Evolutionary conservation across 2,113 vertebrate genomes (phyloP), one percentile per base, ranked within the genome.

Genomic region (Percopsis transmontana): DNA sequence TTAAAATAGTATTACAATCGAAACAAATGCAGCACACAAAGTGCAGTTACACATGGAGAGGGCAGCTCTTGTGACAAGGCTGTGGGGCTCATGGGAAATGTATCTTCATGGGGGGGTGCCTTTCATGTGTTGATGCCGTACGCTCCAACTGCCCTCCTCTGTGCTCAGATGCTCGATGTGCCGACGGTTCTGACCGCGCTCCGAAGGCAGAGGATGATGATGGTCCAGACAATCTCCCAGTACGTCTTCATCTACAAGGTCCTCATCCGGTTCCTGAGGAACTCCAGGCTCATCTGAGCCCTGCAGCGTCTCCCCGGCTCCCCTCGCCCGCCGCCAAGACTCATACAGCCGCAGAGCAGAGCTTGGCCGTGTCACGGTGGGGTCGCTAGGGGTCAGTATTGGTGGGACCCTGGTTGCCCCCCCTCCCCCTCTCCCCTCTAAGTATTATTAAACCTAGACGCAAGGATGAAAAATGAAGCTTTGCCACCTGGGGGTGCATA

Each of bases 181-280:
- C 94, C 94, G 1, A 89, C 93, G 39, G 91, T 93, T 87, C 90
- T 99, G 85, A 87, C 76, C 59, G 87, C 90, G 89, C 86, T 99
- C 64, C 90, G 97, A 23, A 87, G 92, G 19, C 97, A 99, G 90
- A 93, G 97, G 7, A 98, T 98, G 97, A 90, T 98, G 92, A 95
- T 97, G 96, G 97, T 99, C 75, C 96, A 98, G 92, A 99, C 95
- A 0, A 89, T 98, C 61, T 91, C 95, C 0, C 97, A 99, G 87
- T 99, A 99, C 88, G 96, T 90, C 8, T 99, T 99, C 1, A 92
- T 99, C 72, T 98, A 99, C 86, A 93, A 93, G 83, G 96, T 97
- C 58, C 94, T 99, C 77, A 95, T 98, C 76, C 94, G 98, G 85
- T 98, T 97, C 88, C 94, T 98, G 69, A 95, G 92, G 74, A 97